These are phyloP conservation scores for Bathynomus jamesi DNA, from an alignment of 1,140 invertebrate species.

Conservation along the genomic window DNA sequence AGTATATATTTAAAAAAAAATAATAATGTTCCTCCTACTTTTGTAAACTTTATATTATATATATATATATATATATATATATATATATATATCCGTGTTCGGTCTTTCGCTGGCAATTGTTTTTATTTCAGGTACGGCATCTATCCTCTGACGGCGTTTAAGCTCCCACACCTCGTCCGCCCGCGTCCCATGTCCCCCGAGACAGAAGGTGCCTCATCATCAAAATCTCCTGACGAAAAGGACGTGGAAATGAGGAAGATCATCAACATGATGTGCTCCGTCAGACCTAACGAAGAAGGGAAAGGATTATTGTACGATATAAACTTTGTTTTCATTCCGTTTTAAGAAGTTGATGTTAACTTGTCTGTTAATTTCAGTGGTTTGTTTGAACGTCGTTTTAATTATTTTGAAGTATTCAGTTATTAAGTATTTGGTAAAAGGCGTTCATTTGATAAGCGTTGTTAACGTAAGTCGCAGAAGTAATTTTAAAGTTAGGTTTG, in stretches of 20 bases:
- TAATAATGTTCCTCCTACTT: background rate
- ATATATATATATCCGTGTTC: constrained; percentile 3
- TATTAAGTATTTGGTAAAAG: no score
- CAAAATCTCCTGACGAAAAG: constrained; percentile 68
- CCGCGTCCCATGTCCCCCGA: constrained; percentile 69
- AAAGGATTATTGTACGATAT: constrained; percentile 39
- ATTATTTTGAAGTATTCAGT: no score
- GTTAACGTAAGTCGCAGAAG: no score
- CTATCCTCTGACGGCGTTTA: constrained; percentile 91
- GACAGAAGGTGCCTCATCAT: constrained; percentile 70
- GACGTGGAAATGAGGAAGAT: constrained; percentile 70
- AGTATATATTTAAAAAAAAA: background rate
- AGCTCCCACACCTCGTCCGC: constrained; percentile 49
- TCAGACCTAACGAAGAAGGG: constrained; percentile 61
- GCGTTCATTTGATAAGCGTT: no score
- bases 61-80: background rate
- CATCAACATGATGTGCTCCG: constrained; percentile 89
- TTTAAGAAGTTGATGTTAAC: constrained; percentile 6
- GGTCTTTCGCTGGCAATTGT: no score
- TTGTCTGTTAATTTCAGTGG: background rate
- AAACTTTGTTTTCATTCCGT: background rate
- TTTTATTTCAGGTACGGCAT: constrained; percentile 87
- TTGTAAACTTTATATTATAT: background rate
- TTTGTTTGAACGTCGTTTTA: no score
- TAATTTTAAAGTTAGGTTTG: no score